Evolutionary conservation across 2,797 vertebrate species (phyloP).

Genomic region (Galaxias olidus): DNA sequence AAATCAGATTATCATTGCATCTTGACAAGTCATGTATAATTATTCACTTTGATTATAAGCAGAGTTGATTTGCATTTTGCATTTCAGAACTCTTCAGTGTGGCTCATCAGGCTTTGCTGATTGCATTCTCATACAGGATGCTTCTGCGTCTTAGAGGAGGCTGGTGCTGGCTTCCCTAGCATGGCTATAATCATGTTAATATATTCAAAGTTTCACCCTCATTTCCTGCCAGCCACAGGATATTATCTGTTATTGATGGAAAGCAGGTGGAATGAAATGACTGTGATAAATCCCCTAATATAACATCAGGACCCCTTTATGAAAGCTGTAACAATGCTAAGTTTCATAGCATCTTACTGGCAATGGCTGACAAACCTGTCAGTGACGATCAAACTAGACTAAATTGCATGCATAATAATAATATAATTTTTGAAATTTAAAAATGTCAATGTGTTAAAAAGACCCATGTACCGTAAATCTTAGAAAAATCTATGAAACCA

Average conservation of each 20-base stretch:
- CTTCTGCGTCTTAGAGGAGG: neutral
- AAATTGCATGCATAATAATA: too few species aligned
- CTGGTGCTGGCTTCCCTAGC: neutral
- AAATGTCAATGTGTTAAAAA: too few species aligned
- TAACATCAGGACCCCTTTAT: too few species aligned
- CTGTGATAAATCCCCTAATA: neutral
- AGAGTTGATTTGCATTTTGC: conserved; percentile 45
- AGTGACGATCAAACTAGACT: too few species aligned
- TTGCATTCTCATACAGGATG: conserved; percentile 42
- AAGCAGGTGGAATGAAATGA: neutral
- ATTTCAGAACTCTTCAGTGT: conserved; percentile 45
- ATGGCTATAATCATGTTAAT: neutral
- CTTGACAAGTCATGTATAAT: conserved; percentile 48
- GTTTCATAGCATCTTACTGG: neutral
- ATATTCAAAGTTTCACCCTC: neutral
- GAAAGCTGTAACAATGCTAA: neutral
- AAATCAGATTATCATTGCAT: conserved; percentile 46
- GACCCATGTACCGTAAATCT: too few species aligned
- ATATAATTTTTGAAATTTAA: too few species aligned
- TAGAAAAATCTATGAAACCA: too few species aligned
- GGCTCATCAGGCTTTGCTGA: conserved; percentile 32
- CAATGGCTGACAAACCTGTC: too few species aligned
- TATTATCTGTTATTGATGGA: neutral
- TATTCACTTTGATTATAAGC: conserved; percentile 58
- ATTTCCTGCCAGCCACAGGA: neutral